Evolutionary conservation across 23 tunicate species (phyloP), one percentile per base, ranked within the genome.

Genomic region (Phallusia fumigata): DNA sequence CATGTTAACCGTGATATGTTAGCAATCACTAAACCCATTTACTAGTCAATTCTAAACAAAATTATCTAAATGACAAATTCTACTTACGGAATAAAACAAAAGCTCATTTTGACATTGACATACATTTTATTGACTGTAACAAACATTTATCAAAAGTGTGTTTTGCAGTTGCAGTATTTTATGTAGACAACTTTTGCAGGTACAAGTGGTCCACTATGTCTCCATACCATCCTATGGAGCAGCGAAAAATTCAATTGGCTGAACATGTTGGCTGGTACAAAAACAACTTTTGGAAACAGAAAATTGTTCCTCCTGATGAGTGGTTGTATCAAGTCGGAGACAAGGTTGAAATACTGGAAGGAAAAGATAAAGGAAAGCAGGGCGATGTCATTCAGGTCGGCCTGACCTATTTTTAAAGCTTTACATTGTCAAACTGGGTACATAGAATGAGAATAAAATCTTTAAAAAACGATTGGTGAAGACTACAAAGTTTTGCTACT

Each of bases 321-420:
- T 93, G 98, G 98, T 58, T 84, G 65, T 88, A 45, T 58, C 53
- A 79, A 22, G 86, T 88, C 35, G 98, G 98, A 15, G 98, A 93
- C 77, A 69, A 82, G 65, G 98, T 93, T 28, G 82, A 93, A 85
- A 83, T 93, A 0, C 64, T 93, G 18, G 82, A 32, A 5, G 98
- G 98, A 52, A 93, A 93, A 88, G 98, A 93, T 78, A 85, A 93
- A 75, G 98, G 98, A 77, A 93, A 93, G 81, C 73, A 82, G 35
- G 98, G 98, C 36, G 87, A 78, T 36, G 83, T 93, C 69, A 69
- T 79, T 15, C 84, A 80, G 79, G 95, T 90, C 35, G 12, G 1
- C 22, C 35, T 58, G 5, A 58, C 28, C 13, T 24, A 1, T 58
- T 58, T 74, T 6, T 32, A 5, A 10, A 74, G 2, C n/a, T n/a